Evolutionary conservation across 1,140 invertebrate genomes (phyloP), one percentile per base, ranked within the genome.

Genomic region (Rhynchophorus ferrugineus): DNA sequence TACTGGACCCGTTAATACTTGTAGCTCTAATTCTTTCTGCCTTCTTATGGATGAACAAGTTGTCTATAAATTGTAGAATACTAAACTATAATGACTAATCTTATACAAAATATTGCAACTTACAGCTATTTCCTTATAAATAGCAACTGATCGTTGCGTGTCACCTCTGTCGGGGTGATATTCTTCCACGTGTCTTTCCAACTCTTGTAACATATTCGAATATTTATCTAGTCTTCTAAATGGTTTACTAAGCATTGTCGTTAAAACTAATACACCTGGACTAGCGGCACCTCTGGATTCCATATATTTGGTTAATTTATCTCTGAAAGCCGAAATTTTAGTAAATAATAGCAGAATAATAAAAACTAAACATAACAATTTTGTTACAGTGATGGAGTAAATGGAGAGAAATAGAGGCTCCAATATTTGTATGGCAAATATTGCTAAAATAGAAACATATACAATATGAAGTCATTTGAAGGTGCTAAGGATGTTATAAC

Each of bases 201-300:
- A 71, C 71, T 99, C 95, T 72, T 97, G 92, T 14, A 98, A 74
- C 81, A 90, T 87, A 20, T 84, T 84, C 3, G 91, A 85, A 70
- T 98, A 98, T 68, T 95, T 96, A 61, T 98, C 92, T 21, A 98
- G 72, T 49, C 95, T 81, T 42, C 93, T 79, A 70, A 98, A 98
- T 3, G 95, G 92, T 72, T 91, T 91, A 56, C 92, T 96, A 7
- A 99, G 73, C 1, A 89, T 90, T 9, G 91, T 89, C 2, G 94
- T 95, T 19, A 98, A 72, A 7, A 91, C 85, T 61, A 97, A 75
- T 41, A 95, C 77, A 34, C 91, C 91, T 13, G 90, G 89, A 48
- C 79, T 78, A 17, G 84, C 78, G 1, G 89, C 87, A 17, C 89
- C 91, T 58, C 82, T 82, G 29, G 76, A 77, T 71, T 95, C 91